A percentile compares a stretch with the other conserved stretches of the same genome.
These are phyloP conservation scores for Staurois parvus DNA, from an alignment of 2,797 vertebrate species.

Conservation along the genomic window DNA sequence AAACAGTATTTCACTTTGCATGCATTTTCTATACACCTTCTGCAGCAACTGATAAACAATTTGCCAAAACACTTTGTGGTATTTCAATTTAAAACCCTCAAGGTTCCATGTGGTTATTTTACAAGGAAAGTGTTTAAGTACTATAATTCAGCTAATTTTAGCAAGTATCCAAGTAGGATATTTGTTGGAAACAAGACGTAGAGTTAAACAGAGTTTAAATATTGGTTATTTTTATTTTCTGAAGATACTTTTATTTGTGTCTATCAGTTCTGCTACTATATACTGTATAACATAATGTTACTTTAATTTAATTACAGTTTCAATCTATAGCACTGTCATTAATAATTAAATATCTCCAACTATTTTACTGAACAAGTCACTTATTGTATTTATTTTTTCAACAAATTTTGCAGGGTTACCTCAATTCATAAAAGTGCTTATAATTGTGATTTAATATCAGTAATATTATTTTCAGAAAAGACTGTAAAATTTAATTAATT, in stretches of 20 bases:
- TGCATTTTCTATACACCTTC: conserved; percentile 1
- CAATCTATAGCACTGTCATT: neutral
- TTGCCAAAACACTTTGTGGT: conserved; percentile 33
- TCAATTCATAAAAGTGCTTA: too few relatives aligned
- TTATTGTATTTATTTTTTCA: too few relatives aligned
- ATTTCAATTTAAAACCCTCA: conserved; percentile 27
- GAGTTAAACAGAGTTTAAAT: neutral
- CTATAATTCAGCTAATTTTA: conserved; percentile 36
- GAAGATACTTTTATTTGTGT: conserved; percentile 6
- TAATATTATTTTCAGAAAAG: too few relatives aligned
- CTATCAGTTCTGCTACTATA: neutral
- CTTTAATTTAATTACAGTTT: neutral
- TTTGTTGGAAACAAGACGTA: conserved; percentile 8
- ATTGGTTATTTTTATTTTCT: neutral
- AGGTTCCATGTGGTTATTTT: conserved; percentile 28
- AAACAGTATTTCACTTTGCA: conserved; percentile 1
- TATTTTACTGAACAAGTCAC: too few relatives aligned
- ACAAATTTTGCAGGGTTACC: too few relatives aligned
- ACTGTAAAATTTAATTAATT: too few relatives aligned
- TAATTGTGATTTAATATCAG: too few relatives aligned
- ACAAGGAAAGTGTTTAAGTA: conserved; percentile 29
- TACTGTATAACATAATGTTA: neutral
- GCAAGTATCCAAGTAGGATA: conserved; percentile 5
- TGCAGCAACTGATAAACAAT: conserved; percentile 46
- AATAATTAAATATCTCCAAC: too few relatives aligned